These are phyloP conservation scores for Drosophila nr. perissopoda DNA, from an alignment of 2,888 invertebrate genomes.

Conservation along the genomic window DNA sequence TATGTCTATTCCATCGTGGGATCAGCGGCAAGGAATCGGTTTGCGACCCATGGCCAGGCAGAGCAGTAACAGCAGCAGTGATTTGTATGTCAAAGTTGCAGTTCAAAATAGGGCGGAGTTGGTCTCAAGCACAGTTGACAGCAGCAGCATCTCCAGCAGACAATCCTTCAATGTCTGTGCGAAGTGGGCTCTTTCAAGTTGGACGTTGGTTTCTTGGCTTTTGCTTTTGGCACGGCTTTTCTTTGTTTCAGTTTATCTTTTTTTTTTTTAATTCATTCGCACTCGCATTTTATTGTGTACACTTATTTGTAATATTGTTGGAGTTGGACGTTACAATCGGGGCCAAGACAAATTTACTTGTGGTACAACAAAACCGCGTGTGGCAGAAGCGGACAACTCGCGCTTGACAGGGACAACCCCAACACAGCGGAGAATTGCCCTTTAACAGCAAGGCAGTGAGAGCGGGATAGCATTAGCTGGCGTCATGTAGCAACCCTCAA, in stretches of 20 bases:
- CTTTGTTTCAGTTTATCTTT: not conserved
- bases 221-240: constrained; percentile 2
- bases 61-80: not conserved
- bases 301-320: constrained; percentile 40
- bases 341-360: constrained; percentile 75
- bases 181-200: constrained; percentile 1
- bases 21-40: constrained; percentile 7
- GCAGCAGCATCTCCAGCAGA: constrained; percentile 9
- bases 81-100: constrained; percentile 31
- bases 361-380: constrained; percentile 68
- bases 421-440: constrained; percentile 1
- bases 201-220: constrained; percentile 2
- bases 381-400: not conserved
- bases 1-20: not conserved
- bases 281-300: constrained; percentile 50
- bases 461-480: constrained; percentile 29
- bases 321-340: constrained; percentile 59
- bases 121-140: constrained; percentile 9
- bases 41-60: constrained; percentile 29
- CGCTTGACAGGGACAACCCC: constrained; percentile 49
- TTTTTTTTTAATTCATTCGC: constrained; percentile 13
- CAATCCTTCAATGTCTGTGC: constrained; percentile 8
- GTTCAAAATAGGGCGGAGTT: constrained; percentile 67
- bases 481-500: constrained; percentile 34
- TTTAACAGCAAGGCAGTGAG: not conserved